Evolutionary conservation across 2,797 vertebrate species (phyloP).

Genomic region (Pterois miles): DNA sequence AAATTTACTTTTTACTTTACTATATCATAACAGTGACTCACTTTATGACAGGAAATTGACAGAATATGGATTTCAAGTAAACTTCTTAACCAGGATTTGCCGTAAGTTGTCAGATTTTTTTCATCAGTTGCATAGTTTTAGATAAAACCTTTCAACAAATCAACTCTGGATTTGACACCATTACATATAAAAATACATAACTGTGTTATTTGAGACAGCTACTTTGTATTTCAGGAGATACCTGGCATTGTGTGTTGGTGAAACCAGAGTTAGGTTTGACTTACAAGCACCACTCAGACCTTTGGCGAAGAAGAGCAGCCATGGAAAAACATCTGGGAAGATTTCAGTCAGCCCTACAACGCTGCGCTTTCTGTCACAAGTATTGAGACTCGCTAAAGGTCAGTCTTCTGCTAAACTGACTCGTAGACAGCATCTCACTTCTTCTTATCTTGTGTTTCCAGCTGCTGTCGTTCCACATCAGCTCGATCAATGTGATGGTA

Average conservation of each 20-base stretch:
- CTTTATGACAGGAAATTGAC: constrained; percentile 93
- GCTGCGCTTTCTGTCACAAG: constrained; percentile 91
- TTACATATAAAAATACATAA: not conserved
- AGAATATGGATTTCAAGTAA: constrained; percentile 96
- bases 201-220: not conserved
- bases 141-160: not conserved
- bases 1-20: not conserved
- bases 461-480: constrained; percentile 92
- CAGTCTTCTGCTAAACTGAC: not conserved
- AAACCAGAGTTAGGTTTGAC: constrained; percentile 91
- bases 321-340: constrained; percentile 70
- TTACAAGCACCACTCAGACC: constrained; percentile 83
- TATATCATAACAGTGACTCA: constrained; percentile 7
- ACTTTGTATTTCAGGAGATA: constrained; percentile 84
- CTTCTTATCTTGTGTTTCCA: constrained; percentile 55
- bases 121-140: not conserved
- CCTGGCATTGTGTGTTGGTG: constrained; percentile 93
- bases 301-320: constrained; percentile 54
- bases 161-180: not conserved
- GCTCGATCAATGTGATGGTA: constrained; percentile 95
- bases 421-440: constrained; percentile 5
- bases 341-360: constrained; percentile 83
- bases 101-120: constrained; percentile 84
- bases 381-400: constrained; percentile 55
- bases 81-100: constrained; percentile 91